Evolutionary conservation across 2,797 vertebrate species (phyloP), one percentile per base, ranked within the genome.

Genomic region (Thripadectes ignobilis): DNA sequence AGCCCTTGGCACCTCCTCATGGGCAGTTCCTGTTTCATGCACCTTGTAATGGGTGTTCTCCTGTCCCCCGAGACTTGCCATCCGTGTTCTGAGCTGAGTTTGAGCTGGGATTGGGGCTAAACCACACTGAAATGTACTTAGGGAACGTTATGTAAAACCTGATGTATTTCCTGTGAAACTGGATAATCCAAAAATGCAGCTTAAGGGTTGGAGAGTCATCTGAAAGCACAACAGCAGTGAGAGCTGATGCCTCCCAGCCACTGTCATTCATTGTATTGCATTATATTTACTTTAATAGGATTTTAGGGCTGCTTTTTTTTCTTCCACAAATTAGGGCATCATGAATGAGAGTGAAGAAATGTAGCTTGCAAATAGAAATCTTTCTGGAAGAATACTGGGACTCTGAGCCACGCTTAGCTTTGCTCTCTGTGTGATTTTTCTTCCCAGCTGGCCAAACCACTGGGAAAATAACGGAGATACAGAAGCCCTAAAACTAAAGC

Each of bases 361-460:
- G 13, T 7, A 65, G 29, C 6, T 16, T 34, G 18, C 43, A 24
- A 65, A 7, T 7, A 55, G 10, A 57, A 16, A 19, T 8, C 12
- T 12, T n/a, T 27, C 38, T 30, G 34, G 24, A 51, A 51, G 39
- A 52, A 17, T 24, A 11, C 1, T 10, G 12, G 3, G 18, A 7
- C 39, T 32, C 12, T 45, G 32, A 58, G 46, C 63, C 27, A 4
- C 0, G 1, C 15, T 32, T 20, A 41, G 4, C 7, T 49, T 49
- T 9, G 18, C 13, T 9, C 22, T 34, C 36, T 29, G 14, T 34
- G 21, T 0, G 0, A 21, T 75, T 69, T 69, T 34, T 46, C 38
- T n/a, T 24, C 3, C 0, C 30, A 29, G 8, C 21, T 19, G 4
- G 13, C n/a, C 38, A 30, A 32, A 81, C 27, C 14, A 30, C 20